Percentiles rank a stretch among this genome's conserved stretches.
These are phyloP conservation scores for Cotesia vestalis DNA, from an alignment of 1,140 invertebrate genomes.

Conservation along the genomic window DNA sequence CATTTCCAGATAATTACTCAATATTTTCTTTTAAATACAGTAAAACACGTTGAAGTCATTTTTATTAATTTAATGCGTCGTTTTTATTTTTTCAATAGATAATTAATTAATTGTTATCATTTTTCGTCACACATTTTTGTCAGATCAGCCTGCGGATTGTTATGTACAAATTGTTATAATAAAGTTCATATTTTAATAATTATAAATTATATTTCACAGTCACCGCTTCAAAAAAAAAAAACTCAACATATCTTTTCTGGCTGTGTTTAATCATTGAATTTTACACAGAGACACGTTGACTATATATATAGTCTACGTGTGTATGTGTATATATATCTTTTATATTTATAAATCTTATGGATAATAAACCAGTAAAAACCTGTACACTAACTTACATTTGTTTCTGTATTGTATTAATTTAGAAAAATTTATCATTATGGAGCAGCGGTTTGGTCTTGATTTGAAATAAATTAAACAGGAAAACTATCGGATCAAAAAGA, in stretches of 20 bases:
- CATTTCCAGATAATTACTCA: conserved; percentile 44
- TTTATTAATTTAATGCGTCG: too few relatives aligned
- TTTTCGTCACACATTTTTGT: conserved; percentile 16
- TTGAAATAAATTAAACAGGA: conserved; percentile 12
- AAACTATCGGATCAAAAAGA: conserved; percentile 6
- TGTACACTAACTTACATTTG: conserved; percentile 35
- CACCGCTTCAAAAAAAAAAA: conserved; percentile 5
- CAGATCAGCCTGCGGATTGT: conserved; percentile 14
- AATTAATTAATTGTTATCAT: conserved; percentile 16
- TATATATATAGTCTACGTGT: neutral
- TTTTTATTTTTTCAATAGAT: neutral
- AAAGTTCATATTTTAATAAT: neutral
- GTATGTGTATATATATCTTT: too few relatives aligned
- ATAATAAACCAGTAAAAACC: conserved; percentile 35
- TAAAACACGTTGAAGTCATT: conserved; percentile 49
- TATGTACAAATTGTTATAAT: conserved; percentile 13
- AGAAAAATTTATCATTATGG: conserved; percentile 26
- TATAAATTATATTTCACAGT: conserved; percentile 27
- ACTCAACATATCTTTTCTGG: neutral
- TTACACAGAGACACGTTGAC: too few relatives aligned
- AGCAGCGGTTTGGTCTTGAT: conserved; percentile 16
- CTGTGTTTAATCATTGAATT: neutral
- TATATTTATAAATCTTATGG: neutral
- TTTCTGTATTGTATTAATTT: conserved; percentile 16
- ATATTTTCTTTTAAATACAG: conserved; percentile 40